These are phyloP conservation scores for Carassius gibelio DNA, from an alignment of 2,113 vertebrate genomes.

Conservation along the genomic window DNA sequence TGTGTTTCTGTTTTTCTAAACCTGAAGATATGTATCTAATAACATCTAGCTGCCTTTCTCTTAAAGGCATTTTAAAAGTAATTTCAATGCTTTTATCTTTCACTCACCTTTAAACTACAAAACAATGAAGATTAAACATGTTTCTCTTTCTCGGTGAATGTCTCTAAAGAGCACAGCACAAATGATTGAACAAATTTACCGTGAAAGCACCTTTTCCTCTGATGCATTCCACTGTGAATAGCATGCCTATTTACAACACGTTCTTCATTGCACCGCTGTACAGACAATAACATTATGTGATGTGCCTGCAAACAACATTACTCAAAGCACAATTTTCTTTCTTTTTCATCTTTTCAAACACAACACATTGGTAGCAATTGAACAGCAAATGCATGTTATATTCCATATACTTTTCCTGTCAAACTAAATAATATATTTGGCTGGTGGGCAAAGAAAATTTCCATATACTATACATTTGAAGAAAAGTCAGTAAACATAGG, in stretches of 20 bases:
- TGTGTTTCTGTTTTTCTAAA: not conserved
- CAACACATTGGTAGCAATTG: not conserved
- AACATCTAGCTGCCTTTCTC: not conserved
- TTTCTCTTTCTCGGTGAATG: not conserved
- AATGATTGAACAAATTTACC: slow-evolving; percentile 14
- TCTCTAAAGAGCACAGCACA: slow-evolving; percentile 9
- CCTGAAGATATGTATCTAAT: not conserved
- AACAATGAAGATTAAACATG: slow-evolving; percentile 6
- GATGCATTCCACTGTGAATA: slow-evolving; percentile 5
- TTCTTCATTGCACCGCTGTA: slow-evolving; percentile 4
- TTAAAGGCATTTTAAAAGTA: not conserved
- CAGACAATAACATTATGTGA: slow-evolving; percentile 26
- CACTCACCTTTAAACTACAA: not conserved
- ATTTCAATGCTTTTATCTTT: not conserved
- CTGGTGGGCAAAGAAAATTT: not conserved
- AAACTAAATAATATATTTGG: not conserved
- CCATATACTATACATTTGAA: not conserved
- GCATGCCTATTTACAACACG: slow-evolving; percentile 22
- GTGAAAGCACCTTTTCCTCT: slow-evolving; percentile 19
- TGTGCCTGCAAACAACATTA: slow-evolving; percentile 34
- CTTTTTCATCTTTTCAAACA: slow-evolving; percentile 18
- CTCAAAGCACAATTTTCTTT: not conserved
- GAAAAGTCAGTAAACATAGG: not conserved
- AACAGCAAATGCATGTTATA: not conserved
- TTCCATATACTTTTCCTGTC: not conserved